phyloP scores from a whole-genome alignment of 2,113 vertebrate genomes.

The Collichthys lucidus region DNA sequence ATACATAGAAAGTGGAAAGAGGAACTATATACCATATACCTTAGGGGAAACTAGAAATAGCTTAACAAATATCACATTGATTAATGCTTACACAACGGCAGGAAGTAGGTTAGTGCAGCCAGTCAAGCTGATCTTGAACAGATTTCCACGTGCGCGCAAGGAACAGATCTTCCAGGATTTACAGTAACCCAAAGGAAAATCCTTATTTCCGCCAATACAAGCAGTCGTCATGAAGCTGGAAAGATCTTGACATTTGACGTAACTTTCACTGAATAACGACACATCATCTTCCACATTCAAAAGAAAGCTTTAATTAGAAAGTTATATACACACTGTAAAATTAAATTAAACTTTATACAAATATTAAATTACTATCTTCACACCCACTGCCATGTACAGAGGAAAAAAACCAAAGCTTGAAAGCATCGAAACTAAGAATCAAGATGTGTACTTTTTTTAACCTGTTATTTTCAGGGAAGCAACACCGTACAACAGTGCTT shows the following conservation, averaged over 20 bases:
- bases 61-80: not conserved
- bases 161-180: conserved; percentile 21
- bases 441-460: conserved; percentile 63
- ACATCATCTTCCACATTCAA: conserved; percentile 84
- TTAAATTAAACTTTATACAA: conserved; percentile 99
- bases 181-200: conserved; percentile 24
- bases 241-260: not conserved
- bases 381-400: conserved; percentile 98
- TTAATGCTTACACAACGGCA: not conserved
- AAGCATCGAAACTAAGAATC: conserved; percentile 86
- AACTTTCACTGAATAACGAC: conserved; percentile 37
- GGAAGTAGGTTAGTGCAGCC: not conserved
- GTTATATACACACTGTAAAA: conserved; percentile 99
- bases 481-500: conserved; percentile 84
- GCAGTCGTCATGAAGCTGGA: not conserved
- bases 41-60: not conserved
- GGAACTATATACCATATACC: not conserved
- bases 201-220: not conserved
- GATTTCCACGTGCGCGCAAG: conserved; percentile 16
- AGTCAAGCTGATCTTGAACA: not conserved
- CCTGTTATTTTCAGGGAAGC: conserved; percentile 60
- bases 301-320: conserved; percentile 99
- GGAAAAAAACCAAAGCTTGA: conserved; percentile 83
- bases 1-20: not conserved
- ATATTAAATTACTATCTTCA: conserved; percentile 99